Evolutionary conservation across 2,797 vertebrate genomes (phyloP).

Genomic region (Enteromius radiatus): DNA sequence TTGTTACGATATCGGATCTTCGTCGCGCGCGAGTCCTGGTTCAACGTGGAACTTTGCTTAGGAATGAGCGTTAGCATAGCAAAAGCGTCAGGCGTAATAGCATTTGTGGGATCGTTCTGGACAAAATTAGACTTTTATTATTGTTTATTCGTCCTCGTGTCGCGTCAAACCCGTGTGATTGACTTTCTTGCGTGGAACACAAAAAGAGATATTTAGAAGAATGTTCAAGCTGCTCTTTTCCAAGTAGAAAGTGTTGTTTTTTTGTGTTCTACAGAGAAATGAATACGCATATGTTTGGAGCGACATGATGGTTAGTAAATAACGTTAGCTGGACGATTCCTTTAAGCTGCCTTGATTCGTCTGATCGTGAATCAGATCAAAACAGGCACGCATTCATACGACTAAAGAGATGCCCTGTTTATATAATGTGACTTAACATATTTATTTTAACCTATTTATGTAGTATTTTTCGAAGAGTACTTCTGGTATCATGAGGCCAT

Average conservation of each 20-base stretch:
- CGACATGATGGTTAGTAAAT: neutral
- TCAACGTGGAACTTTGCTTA: neutral
- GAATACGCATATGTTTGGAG: neutral
- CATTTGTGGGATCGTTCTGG: neutral
- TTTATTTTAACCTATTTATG: conserved; percentile 82
- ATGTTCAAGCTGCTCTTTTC: conserved; percentile 13
- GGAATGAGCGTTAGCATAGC: conserved; percentile 2
- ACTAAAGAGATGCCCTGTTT: conserved; percentile 60
- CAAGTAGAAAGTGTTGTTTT: neutral
- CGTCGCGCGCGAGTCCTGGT: neutral
- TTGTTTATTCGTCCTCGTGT: neutral
- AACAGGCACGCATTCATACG: neutral
- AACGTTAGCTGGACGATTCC: neutral
- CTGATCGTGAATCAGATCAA: neutral
- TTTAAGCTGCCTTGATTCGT: conserved; percentile 27
- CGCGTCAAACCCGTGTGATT: no score
- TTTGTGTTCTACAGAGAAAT: neutral
- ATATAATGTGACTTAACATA: conserved; percentile 79
- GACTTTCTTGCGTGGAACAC: neutral
- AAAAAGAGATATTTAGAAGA: conserved; percentile 1
- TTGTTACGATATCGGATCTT: conserved; percentile 14
- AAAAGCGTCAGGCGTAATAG: neutral
- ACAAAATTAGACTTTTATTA: neutral
- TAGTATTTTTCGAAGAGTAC: conserved; percentile 71
- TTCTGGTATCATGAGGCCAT: conserved; percentile 56